Evolutionary conservation across 2,113 vertebrate genomes (phyloP).

Genomic region (Spea bombifrons): DNA sequence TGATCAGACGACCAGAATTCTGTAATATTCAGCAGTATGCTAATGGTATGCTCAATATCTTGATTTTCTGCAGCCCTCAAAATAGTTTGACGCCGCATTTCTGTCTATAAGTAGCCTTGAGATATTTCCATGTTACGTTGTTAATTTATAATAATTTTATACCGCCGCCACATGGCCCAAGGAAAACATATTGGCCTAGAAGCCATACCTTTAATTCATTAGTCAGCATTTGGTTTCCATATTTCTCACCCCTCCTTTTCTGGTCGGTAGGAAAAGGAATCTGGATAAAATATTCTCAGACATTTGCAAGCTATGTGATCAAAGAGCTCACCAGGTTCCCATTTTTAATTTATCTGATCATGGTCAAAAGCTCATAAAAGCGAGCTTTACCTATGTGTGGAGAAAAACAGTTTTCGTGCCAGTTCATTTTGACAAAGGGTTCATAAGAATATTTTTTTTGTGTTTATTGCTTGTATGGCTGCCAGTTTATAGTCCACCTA

Average conservation of each 20-base stretch:
- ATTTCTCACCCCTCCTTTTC: constrained; percentile 40
- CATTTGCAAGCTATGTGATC: constrained; percentile 60
- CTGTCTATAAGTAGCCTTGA: constrained; percentile 8
- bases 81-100: background rate
- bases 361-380: constrained; percentile 55
- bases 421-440: constrained; percentile 32
- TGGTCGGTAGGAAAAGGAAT: constrained; percentile 39
- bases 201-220: constrained; percentile 60
- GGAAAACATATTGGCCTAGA: constrained; percentile 55
- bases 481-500: constrained; percentile 16
- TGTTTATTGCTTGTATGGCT: constrained; percentile 23
- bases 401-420: constrained; percentile 46
- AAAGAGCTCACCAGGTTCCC: constrained; percentile 54
- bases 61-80: too few species aligned
- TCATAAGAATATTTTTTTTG: constrained; percentile 16
- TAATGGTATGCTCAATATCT: too few species aligned
- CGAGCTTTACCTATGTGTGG: constrained; percentile 43
- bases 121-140: constrained; percentile 38
- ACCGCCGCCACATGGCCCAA: constrained; percentile 27
- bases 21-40: too few species aligned
- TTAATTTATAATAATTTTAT: constrained; percentile 31
- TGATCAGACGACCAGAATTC: too few species aligned
- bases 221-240: constrained; percentile 66
- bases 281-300: constrained; percentile 61
- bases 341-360: constrained; percentile 60